Evolutionary conservation across 2,113 vertebrate genomes (phyloP), one percentile per base, ranked within the genome.

Genomic region (Myanophis thanlyinensis): DNA sequence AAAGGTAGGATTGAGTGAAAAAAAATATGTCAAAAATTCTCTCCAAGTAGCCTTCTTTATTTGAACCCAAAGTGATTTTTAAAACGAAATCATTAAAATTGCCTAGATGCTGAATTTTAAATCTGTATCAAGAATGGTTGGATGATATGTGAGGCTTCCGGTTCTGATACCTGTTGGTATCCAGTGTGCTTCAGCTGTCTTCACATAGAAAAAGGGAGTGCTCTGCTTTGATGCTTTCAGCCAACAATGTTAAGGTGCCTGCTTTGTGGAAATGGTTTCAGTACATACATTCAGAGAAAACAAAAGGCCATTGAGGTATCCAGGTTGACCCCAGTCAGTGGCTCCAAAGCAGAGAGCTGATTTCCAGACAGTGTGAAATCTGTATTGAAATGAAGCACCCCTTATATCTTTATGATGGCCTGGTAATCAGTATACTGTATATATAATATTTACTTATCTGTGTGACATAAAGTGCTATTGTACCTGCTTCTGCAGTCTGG

Each of bases 1-100:
- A 97, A 99, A 99, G 98, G 99, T 99, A 96, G 96, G 97, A 88
- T 44, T 62, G 88, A 85, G 46, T 13, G 20, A 12, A 4, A 0
- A 51, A 44, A 51, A 56, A 89, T n/a, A 35, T 5, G 3, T 84
- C 84, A n/a, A 30, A 4, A 27, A 9, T 9, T 59, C 3, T 25
- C 52, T 15, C 89, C 30, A 85, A 53, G 25, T 25, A 5, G 3
- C 18, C 54, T 30, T 59, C 8, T 73, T 53, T 92, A 30, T 27
- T n/a, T 92, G 23, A 18, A 85, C 67, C 27, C n/a, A 30, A 10
- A 9, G 20, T 48, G 12, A 12, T 48, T 87, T 88, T 27, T n/a
- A 87, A 51, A 18, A 35, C 51, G 49, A 40, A 44, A 53, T 20
- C 15, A 25, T 11, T 44, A 25, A 10, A 51, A 51, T 87, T 30